Evolutionary conservation across 1,140 invertebrate genomes (phyloP), one percentile per base, ranked within the genome.

Genomic region (Lamellibrachia luymesi): DNA sequence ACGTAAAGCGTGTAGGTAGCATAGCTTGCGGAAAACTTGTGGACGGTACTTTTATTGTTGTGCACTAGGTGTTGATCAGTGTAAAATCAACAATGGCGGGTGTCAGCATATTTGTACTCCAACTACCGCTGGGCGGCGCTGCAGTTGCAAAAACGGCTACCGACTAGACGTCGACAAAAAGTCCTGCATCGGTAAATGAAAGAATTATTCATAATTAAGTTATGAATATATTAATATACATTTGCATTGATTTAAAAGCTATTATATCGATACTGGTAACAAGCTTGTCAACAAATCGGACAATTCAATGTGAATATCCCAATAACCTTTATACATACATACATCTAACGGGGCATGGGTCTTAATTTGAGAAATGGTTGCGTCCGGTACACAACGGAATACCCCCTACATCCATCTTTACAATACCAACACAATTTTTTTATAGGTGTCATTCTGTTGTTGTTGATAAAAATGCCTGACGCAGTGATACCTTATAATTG

Each of bases 131-230:
- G 91, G 91, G 49, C 49, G 49, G 49, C 51, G 49, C 91, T 91
- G 91, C n/a, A 91, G 91, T 51, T 91, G 91, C 22, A 91, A n/a
- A 91, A 13, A 6, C 49, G 91, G 91, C 17, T 91, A 91, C 25
- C 49, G 10, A 50, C 51, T 91, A 22, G 51, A 91, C 17, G 51
- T 50, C 91, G 91, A 91, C 27, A 10, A 80, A 80, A 92, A 91
- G 17, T 91, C 90, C 51, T 93, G 93, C 91, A 91, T 91, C 51
- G 90, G 93, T 93, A 64, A 80, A 22, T 17, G 8, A 22, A 22
- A 17, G 13, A 17, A 80, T 80, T 17, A 22, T 10, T 38, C 38
- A 38, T 38, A 38, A 38, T 80, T 10, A 17, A 80, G 64, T 17
- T 4, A 80, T 80, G 4, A 6, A 80, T 80, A 22, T 17, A 80